A percentile compares a stretch with the other conserved stretches of the same genome.
Evolutionary conservation across 2,113 vertebrate genomes (phyloP).

Genomic region (Epinephelus moara): DNA sequence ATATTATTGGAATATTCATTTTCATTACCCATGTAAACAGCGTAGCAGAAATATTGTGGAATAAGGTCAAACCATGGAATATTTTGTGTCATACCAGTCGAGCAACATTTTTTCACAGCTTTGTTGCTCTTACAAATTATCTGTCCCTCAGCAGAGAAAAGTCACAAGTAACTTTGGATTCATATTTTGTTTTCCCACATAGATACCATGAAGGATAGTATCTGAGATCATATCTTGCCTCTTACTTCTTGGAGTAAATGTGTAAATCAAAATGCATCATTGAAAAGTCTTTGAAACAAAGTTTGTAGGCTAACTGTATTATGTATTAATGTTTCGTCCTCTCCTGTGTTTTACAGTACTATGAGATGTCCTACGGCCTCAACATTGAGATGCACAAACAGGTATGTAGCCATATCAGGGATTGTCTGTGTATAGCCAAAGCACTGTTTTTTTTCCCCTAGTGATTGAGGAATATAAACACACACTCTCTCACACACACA

Average conservation of each 20-base stretch:
- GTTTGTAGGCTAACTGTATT: neutral
- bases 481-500: constrained; percentile 12
- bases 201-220: neutral
- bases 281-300: neutral
- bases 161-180: neutral
- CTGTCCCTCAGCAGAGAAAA: neutral
- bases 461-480: constrained; percentile 60
- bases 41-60: too few species aligned
- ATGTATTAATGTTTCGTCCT: constrained; percentile 27
- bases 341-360: constrained; percentile 87
- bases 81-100: neutral
- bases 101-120: neutral
- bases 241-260: neutral
- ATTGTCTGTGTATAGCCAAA: constrained; percentile 65
- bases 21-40: too few species aligned
- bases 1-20: too few species aligned
- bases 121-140: neutral
- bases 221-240: neutral
- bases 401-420: constrained; percentile 85
- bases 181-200: neutral
- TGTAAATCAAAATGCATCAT: neutral
- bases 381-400: constrained; percentile 98
- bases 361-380: constrained; percentile 96
- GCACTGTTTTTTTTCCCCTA: constrained; percentile 22
- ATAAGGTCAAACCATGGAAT: too few species aligned